These are phyloP conservation scores for Drosophila ironensis DNA, from an alignment of 1,140 invertebrate species.

Conservation along the genomic window DNA sequence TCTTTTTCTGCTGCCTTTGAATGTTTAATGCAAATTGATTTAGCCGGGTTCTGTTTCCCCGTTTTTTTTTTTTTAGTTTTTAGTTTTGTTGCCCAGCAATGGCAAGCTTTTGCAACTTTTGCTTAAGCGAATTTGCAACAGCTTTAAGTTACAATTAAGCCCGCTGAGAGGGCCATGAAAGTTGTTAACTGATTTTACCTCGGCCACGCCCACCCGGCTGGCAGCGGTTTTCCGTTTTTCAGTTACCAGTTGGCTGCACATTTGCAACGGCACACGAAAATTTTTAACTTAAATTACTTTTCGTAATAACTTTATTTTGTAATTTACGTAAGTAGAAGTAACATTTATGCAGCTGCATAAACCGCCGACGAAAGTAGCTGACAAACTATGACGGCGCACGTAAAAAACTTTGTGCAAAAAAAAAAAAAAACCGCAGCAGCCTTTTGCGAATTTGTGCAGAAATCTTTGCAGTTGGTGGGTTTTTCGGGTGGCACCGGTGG, in stretches of 20 bases:
- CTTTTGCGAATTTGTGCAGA: conserved; percentile 68
- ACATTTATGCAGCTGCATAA: conserved; percentile 78
- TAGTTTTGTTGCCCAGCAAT: not conserved
- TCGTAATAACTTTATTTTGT: conserved; percentile 80
- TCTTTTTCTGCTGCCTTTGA: conserved; percentile 28
- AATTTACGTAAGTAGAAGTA: conserved; percentile 80
- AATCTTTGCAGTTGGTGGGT: too few relatives aligned
- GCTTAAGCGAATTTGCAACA: conserved; percentile 43
- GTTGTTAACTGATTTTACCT: conserved; percentile 72
- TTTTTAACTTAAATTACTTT: conserved; percentile 81
- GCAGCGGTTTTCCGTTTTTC: not conserved
- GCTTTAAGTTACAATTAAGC: conserved; percentile 65
- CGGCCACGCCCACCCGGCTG: conserved; percentile 26
- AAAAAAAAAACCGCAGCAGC: conserved; percentile 53
- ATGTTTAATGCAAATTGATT: conserved; percentile 69
- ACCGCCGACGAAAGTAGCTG: conserved; percentile 72
- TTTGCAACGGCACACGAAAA: conserved; percentile 69
- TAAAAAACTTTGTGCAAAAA: conserved; percentile 66
- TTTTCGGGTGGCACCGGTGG: not conserved
- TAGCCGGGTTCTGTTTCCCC: conserved; percentile 18
- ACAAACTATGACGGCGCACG: conserved; percentile 77
- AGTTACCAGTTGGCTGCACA: conserved; percentile 72
- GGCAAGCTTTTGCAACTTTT: conserved; percentile 15
- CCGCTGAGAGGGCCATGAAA: conserved; percentile 33
- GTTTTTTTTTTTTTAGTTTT: too few relatives aligned